Base-by-base conservation (phyloP, 2,888 invertebrate genomes). In the Polydrusus tereticollis region DNA sequence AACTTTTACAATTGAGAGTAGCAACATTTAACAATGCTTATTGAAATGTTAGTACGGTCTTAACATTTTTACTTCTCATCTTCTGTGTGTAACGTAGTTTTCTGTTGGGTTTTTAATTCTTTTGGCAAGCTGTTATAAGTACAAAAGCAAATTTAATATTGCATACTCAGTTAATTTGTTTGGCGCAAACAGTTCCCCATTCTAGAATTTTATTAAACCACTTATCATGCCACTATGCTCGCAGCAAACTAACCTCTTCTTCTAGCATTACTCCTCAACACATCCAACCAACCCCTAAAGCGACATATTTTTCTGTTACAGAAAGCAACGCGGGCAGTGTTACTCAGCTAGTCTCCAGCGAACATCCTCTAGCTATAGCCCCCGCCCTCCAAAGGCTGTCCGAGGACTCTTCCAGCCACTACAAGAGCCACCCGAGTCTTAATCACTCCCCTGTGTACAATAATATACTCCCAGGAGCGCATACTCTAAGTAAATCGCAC, bases 301-400 rank as follows among this genome's bases (percentile, higher is more conserved):
- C n/a, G 45, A 36, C 20, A n/a, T n/a, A 21, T 70, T 73, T 80
- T 81, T 80, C 80, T 76, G 76, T 87, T 87, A 62, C 87, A 91
- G 91, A 89, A 85, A 90, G 87, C 79, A 88, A 90, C 82, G 89
- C 90, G 77, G 90, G 90, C 85, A 91, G 90, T 83, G 87, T 90
- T 83, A 90, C 90, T 68, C 90, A 90, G 81, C 86, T 91, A 80
- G 89, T 91, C 75, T 87, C 88, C 77, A 91, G 89, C 81, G 91
- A 91, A 85, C 88, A 89, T 75, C 90, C 90, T 59, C 81, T 90
- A 80, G 89, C 90, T 64, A 81, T 84, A 23, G 82, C 82, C 5
- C 82, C 84, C 8, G 81, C 80, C n/a, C 72, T 82, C 62, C 80
- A 81, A 45, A 81, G 81, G 73, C 76, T 80, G 8, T 75, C 78